Percentiles rank a stretch among this genome's conserved stretches.
phyloP scores from a whole-genome alignment of 2,113 vertebrate species.

The Corythornis vintsioides region DNA sequence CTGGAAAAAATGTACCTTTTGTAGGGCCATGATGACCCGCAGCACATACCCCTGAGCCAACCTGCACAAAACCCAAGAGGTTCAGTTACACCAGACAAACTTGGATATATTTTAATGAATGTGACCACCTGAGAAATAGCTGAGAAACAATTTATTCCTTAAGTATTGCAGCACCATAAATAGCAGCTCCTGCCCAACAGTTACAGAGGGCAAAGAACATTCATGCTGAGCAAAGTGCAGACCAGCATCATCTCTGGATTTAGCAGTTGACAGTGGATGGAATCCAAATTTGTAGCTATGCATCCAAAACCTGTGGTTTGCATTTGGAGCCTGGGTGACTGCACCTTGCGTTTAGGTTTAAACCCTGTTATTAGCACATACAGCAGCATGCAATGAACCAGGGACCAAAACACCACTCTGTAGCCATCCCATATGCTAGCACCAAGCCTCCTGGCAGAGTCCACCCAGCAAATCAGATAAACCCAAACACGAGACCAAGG shows the following conservation, averaged over 20 bases:
- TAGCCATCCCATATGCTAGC: not conserved
- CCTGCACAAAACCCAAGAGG: not conserved
- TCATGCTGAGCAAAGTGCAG: accelerated
- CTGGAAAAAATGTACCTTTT: accelerated
- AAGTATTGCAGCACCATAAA: not conserved
- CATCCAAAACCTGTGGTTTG: not conserved
- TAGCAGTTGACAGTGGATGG: not conserved
- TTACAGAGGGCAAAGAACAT: not conserved
- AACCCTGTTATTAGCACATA: accelerated
- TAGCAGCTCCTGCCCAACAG: not conserved
- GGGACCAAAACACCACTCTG: accelerated
- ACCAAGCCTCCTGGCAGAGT: not conserved
- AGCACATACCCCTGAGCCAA: accelerated
- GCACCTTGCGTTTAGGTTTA: not conserved
- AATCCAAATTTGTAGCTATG: not conserved
- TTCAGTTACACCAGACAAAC: not conserved
- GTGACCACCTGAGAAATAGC: not conserved
- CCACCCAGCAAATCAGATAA: accelerated
- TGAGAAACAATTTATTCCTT: not conserved
- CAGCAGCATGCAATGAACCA: accelerated
- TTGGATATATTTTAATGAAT: not conserved
- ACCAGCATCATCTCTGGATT: not conserved
- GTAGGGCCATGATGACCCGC: accelerated
- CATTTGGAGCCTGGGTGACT: not conserved
- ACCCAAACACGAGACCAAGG: accelerated